Evolutionary conservation across 92 coral and sea anemone genomes (phyloP).

Genomic region (Meandrina meandrites): DNA sequence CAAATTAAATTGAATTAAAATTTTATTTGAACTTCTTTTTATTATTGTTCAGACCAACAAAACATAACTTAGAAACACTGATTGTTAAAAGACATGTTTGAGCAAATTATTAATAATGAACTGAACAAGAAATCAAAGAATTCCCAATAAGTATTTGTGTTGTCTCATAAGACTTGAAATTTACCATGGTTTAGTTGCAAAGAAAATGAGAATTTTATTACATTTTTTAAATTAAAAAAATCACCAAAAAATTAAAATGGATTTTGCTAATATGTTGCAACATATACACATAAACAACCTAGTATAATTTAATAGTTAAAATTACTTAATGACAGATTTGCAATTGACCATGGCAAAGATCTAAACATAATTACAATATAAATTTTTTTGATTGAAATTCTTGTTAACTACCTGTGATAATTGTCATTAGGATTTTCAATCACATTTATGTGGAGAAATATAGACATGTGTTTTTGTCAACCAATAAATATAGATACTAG

Average conservation of each 20-base stretch:
- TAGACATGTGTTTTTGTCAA: neutral
- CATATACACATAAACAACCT: too few relatives aligned
- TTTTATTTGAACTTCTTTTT: too few relatives aligned
- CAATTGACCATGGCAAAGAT: constrained; percentile 12
- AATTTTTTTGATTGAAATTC: neutral
- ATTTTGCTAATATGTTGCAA: neutral
- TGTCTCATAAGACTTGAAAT: neutral
- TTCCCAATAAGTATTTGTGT: neutral
- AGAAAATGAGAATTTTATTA: neutral
- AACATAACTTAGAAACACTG: neutral
- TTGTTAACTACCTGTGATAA: neutral
- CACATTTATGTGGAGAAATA: neutral
- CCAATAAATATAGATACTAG: constrained; percentile 37
- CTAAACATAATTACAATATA: neutral
- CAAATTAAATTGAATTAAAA: too few relatives aligned
- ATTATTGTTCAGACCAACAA: constrained; percentile 1
- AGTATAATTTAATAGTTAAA: too few relatives aligned
- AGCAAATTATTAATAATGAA: neutral
- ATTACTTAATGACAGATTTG: neutral
- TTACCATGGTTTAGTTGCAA: neutral
- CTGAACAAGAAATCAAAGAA: neutral
- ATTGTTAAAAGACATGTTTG: neutral
- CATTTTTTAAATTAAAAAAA: neutral
- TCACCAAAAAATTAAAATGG: neutral
- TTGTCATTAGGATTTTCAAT: neutral